Base-by-base conservation (phyloP, 1,140 invertebrate genomes). In the Saccostrea cuccullata region DNA sequence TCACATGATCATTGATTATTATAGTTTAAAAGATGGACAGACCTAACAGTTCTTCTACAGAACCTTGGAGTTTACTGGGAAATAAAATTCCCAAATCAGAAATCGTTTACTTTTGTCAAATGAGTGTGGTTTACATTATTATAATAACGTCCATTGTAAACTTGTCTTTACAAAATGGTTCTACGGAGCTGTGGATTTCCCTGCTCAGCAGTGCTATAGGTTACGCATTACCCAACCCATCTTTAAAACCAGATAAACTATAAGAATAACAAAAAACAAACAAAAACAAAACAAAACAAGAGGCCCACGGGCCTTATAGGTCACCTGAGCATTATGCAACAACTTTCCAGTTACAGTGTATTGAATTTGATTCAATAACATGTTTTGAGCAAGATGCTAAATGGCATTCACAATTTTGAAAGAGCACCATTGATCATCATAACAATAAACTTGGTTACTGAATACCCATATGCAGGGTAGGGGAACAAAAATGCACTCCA, bases 81-180 rank as follows among this genome's bases (percentile, higher is more conserved):
- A 85, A 15, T 11, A 30, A 20, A 58, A 12, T 85, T 58, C 73
- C 73, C 58, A 85, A 64, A 77, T 85, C 89, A 13, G 89, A 89
- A 67, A 87, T 89, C 55, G 88, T 89, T 40, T 89, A 89, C 55
- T 89, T 89, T 55, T 89, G 85, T 84, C 88, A 89, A 56, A 89
- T 89, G 85, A 11, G 84, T 4, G 30, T 89, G 15, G 88, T 89
- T 17, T 89, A 85, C 84, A 77, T 84, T 73, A 86, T 89, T 47
- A 70, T 89, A 55, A 55, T 89, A 26, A 87, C 85, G 11, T 86
- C 85, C 30, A 87, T 89, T 20, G 85, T 84, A 15, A 89, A 89
- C 55, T 56, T 89, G 55, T 89, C 89, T 23, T 20, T 87, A 12
- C 17, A 86, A 26, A 82, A 83, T 13, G 83, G 26, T 6, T 55